phyloP scores from a whole-genome alignment of 1,140 invertebrate species.

The Drosophila suzukii region DNA sequence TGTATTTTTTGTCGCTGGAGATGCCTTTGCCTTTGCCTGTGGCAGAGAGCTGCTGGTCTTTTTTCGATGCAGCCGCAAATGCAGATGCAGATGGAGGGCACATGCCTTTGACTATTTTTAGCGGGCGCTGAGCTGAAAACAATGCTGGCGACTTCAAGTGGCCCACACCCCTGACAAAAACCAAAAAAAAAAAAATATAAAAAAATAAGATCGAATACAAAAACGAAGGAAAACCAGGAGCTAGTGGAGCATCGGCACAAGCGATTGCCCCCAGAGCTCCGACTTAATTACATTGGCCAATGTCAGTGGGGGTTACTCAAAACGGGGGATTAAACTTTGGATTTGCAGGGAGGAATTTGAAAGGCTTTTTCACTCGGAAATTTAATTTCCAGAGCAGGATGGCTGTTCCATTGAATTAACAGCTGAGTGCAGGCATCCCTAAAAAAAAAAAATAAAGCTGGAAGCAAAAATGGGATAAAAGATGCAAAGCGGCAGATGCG shows the following conservation, averaged over 20 bases:
- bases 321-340: neutral
- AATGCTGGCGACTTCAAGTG: slow-evolving; percentile 68
- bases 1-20: neutral
- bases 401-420: slow-evolving; percentile 13
- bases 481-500: slow-evolving; percentile 4
- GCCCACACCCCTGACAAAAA: slow-evolving; percentile 48
- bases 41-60: neutral
- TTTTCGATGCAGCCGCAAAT: slow-evolving; percentile 21
- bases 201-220: slow-evolving; percentile 1
- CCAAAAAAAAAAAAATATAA: neutral
- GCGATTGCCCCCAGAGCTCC: slow-evolving; percentile 12
- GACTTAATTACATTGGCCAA: slow-evolving; percentile 51
- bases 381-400: slow-evolving; percentile 20
- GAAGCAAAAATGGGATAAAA: no score
- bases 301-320: slow-evolving; percentile 2
- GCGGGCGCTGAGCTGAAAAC: slow-evolving; percentile 61
- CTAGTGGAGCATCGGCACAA: slow-evolving; percentile 2
- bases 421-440: slow-evolving; percentile 2
- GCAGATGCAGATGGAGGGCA: slow-evolving; percentile 55
- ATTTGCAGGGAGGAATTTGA: slow-evolving; percentile 12
- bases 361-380: slow-evolving; percentile 37
- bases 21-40: slow-evolving; percentile 8
- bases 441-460: no score
- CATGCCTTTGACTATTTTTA: slow-evolving; percentile 62
- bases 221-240: slow-evolving; percentile 13